A percentile compares a stretch with the other conserved stretches of the same genome.
These are phyloP conservation scores for Lasioglossum pauxillum DNA, from an alignment of 2,888 invertebrate species.

Conservation along the genomic window DNA sequence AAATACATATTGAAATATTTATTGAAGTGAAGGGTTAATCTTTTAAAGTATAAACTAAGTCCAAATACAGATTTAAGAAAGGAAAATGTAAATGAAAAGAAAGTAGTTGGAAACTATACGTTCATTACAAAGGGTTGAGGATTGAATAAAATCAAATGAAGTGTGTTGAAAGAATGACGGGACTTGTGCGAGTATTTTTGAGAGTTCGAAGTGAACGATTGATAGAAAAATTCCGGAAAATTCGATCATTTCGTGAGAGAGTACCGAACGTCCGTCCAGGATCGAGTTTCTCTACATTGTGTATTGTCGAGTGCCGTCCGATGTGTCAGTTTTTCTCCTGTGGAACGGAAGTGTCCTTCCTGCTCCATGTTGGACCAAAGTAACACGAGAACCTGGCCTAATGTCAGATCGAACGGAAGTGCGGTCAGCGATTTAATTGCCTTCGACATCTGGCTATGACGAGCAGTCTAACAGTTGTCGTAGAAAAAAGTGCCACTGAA, in stretches of 20 bases:
- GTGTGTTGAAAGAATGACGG: neutral
- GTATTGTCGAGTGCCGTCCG: conserved; percentile 1
- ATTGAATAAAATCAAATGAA: neutral
- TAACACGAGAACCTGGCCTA: conserved; percentile 61
- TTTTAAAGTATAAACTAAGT: too few relatives aligned
- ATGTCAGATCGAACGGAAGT: conserved; percentile 53
- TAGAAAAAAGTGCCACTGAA: neutral
- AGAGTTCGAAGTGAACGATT: neutral
- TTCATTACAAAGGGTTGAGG: neutral
- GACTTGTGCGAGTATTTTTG: neutral
- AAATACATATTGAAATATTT: too few relatives aligned
- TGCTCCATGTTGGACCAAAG: conserved; percentile 56
- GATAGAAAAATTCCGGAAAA: neutral
- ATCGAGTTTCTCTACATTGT: conserved; percentile 47
- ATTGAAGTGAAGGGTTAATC: neutral
- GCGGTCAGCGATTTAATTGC: conserved; percentile 69
- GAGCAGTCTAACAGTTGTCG: neutral
- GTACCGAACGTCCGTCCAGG: neutral
- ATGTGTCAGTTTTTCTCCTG: conserved; percentile 44
- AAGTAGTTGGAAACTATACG: neutral
- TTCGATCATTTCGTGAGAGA: neutral
- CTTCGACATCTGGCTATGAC: conserved; percentile 60
- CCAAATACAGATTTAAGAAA: neutral
- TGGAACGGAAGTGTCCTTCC: conserved; percentile 63
- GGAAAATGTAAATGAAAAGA: neutral